Evolutionary conservation across 2,888 invertebrate species (phyloP).

Genomic region (Drosophila yooni): DNA sequence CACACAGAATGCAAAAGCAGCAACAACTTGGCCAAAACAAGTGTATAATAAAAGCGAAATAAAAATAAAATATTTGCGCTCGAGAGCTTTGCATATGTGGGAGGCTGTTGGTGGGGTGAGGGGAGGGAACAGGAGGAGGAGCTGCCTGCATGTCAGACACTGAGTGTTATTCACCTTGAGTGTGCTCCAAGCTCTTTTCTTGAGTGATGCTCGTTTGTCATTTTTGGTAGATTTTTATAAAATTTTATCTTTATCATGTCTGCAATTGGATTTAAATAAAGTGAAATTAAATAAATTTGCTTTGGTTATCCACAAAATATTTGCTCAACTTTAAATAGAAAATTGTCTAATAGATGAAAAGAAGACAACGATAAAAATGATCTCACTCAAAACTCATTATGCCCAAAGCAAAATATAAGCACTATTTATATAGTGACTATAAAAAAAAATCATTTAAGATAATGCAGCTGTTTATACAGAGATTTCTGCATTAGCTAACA

Average conservation of each 20-base stretch:
- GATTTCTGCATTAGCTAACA: neutral
- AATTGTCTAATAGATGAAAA: neutral
- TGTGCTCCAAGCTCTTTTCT: conserved; percentile 17
- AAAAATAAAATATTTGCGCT: conserved; percentile 31
- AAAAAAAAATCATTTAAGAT: neutral
- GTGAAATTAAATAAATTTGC: neutral
- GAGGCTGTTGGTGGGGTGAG: neutral
- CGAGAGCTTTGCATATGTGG: conserved; percentile 9
- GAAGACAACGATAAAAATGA: neutral
- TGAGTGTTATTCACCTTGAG: conserved; percentile 52
- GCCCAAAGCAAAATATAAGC: neutral
- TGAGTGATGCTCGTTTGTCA: neutral
- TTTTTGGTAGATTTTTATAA: neutral
- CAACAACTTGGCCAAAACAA: conserved; percentile 61
- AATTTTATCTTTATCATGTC: neutral
- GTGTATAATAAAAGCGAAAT: conserved; percentile 25
- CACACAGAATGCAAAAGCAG: conserved; percentile 27
- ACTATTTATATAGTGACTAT: neutral
- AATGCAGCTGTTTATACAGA: conserved; percentile 9
- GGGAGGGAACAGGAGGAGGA: neutral
- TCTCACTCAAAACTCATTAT: neutral
- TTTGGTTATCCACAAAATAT: neutral
- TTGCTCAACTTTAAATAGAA: neutral
- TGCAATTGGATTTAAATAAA: neutral
- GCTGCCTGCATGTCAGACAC: conserved; percentile 9